phyloP scores from a whole-genome alignment of 2,888 invertebrate genomes.

The Drosophila niveifrons region DNA sequence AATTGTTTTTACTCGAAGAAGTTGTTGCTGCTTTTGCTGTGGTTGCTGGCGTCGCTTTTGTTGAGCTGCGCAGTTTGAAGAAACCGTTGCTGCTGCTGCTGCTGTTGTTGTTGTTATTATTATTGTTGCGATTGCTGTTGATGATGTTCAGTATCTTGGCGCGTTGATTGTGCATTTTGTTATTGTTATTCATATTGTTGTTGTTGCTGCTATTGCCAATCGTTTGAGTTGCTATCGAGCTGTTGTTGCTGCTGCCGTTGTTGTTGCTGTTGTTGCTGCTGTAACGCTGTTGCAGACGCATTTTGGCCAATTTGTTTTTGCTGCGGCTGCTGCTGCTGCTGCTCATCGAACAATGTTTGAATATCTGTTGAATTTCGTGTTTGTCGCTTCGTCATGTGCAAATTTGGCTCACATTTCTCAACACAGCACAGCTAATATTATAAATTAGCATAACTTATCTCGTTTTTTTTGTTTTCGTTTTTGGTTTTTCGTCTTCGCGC shows the following conservation, averaged over 20 bases:
- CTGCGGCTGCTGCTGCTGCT: slow-evolving; percentile 19
- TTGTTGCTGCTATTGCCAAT: slow-evolving; percentile 37
- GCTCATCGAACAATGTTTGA: slow-evolving; percentile 39
- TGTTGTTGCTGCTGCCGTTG: slow-evolving; percentile 37
- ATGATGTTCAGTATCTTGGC: slow-evolving; percentile 51
- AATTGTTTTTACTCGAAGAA: slow-evolving; percentile 6
- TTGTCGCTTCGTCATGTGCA: slow-evolving; percentile 25
- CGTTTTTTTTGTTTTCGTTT: slow-evolving; percentile 5
- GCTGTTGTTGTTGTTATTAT: slow-evolving; percentile 29
- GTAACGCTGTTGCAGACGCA: slow-evolving; percentile 72
- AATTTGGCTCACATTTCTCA: slow-evolving; percentile 36
- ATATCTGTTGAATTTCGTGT: slow-evolving; percentile 9
- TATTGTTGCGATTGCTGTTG: slow-evolving; percentile 37
- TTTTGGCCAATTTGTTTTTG: slow-evolving; percentile 52
- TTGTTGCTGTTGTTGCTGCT: slow-evolving; percentile 44
- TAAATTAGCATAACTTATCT: slow-evolving; percentile 64
- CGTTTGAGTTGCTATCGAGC: slow-evolving; percentile 40
- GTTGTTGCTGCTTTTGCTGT: slow-evolving; percentile 13
- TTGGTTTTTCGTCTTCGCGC: slow-evolving; percentile 7
- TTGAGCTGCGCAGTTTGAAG: slow-evolving; percentile 48
- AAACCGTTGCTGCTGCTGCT: slow-evolving; percentile 26
- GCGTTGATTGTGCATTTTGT: slow-evolving; percentile 37
- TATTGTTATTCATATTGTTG: slow-evolving; percentile 36
- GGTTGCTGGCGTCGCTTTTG: slow-evolving; percentile 29
- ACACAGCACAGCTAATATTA: slow-evolving; percentile 8